A percentile compares a stretch with the other conserved stretches of the same genome.
Conservation (phyloP, 2,113 vertebrate species). For the Synodontis membranacea region DNA sequence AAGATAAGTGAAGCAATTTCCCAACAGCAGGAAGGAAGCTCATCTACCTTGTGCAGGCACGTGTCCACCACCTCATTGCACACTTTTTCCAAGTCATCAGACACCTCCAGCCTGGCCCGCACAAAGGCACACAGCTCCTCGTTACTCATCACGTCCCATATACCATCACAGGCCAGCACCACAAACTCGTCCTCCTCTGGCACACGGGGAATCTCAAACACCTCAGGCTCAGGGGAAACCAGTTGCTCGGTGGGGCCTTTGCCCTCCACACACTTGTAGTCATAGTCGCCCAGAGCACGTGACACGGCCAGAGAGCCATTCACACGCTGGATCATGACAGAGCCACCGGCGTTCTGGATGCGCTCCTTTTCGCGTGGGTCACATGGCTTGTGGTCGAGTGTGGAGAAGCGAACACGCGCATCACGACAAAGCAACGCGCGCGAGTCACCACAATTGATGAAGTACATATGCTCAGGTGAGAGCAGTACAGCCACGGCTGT, state of each 20-base stretch:
- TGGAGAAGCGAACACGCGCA: constrained; percentile 93
- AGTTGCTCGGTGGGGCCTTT: constrained; percentile 98
- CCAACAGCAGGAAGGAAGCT: background rate
- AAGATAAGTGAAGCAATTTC: background rate
- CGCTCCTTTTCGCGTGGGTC: constrained; percentile 96
- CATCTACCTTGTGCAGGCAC: constrained; percentile 97
- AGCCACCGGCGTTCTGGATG: constrained; percentile 98
- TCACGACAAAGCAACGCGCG: constrained; percentile 91
- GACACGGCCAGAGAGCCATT: constrained; percentile 97
- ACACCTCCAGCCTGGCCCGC: constrained; percentile 92
- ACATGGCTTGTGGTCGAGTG: constrained; percentile 98
- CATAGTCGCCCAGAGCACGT: constrained; percentile 95
- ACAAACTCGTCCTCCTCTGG: constrained; percentile 96
- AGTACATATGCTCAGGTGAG: constrained; percentile 92
- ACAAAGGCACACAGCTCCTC: constrained; percentile 98
- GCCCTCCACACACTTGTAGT: constrained; percentile 98
- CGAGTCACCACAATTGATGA: constrained; percentile 98
- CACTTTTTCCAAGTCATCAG: constrained; percentile 93
- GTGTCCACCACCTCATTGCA: constrained; percentile 99
- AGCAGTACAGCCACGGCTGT: constrained; percentile 93
- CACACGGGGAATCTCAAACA: constrained; percentile 88
- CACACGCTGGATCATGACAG: constrained; percentile 98
- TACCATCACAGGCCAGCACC: constrained; percentile 94
- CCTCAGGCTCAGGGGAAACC: constrained; percentile 97
- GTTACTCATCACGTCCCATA: constrained; percentile 99